Percentiles rank a stretch among this genome's conserved stretches.
Conservation (phyloP, 2,797 vertebrate species). For the Lindbergichthys nudifrons region DNA sequence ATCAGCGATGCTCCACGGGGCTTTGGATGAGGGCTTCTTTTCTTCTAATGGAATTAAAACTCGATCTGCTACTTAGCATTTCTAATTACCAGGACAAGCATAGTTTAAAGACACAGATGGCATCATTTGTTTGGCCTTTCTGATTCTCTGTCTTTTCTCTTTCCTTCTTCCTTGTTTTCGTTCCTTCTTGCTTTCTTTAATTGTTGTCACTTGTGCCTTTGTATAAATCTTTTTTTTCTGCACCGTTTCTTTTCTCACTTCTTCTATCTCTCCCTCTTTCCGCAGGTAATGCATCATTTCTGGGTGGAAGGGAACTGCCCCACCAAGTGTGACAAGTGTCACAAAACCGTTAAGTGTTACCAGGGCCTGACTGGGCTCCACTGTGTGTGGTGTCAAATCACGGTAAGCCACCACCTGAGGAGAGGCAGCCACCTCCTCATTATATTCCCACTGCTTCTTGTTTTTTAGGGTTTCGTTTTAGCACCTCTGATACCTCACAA, state of each 20-base stretch:
- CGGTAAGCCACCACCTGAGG: conserved; percentile 85
- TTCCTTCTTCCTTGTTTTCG: conserved; percentile 14
- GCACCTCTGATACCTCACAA: conserved; percentile 65
- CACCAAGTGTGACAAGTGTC: conserved; percentile 95
- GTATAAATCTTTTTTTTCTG: conserved; percentile 62
- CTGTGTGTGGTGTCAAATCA: conserved; percentile 97
- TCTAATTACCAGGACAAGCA: conserved; percentile 70
- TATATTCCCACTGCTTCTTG: conserved; percentile 73
- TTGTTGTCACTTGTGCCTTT: conserved; percentile 44
- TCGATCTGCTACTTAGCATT: conserved; percentile 68
- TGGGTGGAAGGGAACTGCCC: conserved; percentile 97
- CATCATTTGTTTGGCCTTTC: neutral
- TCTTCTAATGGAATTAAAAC: conserved; percentile 70
- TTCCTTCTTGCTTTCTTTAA: conserved; percentile 39
- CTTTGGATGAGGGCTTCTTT: conserved; percentile 68
- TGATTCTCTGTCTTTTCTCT: neutral
- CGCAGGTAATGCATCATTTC: conserved; percentile 95
- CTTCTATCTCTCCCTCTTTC: conserved; percentile 51
- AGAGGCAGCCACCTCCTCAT: conserved; percentile 75
- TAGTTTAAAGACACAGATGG: conserved; percentile 56
- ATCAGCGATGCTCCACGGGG: conserved; percentile 57
- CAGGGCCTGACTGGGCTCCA: conserved; percentile 96
- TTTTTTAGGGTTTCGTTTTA: conserved; percentile 72
- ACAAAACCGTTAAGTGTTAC: conserved; percentile 97
- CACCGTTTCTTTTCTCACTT: conserved; percentile 65